Conservation (phyloP, 2,888 invertebrate genomes). For the Folsomia manolachei region DNA sequence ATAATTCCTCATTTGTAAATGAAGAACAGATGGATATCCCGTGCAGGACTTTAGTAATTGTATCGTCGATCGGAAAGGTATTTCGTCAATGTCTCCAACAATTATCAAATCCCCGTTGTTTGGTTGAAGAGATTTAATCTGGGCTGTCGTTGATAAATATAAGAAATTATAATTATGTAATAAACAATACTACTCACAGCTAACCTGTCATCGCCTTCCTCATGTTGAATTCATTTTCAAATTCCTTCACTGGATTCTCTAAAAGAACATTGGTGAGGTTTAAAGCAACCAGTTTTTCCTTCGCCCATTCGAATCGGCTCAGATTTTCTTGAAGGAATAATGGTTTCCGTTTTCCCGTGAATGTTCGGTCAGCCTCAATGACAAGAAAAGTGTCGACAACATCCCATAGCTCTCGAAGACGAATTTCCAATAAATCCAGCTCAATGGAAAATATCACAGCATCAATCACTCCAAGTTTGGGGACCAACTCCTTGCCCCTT, state of each 20-base stretch:
- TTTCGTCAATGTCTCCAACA: conserved; percentile 60
- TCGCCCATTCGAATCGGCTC: conserved; percentile 44
- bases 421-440: conserved; percentile 56
- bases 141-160: too few relatives aligned
- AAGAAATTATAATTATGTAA: too few relatives aligned
- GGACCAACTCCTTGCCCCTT: neutral
- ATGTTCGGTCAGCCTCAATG: conserved; percentile 53
- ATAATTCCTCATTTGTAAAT: conserved; percentile 29
- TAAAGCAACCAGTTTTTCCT: conserved; percentile 39
- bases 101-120: conserved; percentile 55
- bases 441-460: conserved; percentile 38
- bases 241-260: conserved; percentile 46
- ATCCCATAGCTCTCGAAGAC: conserved; percentile 62
- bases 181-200: too few relatives aligned
- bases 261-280: conserved; percentile 30
- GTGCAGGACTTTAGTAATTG: conserved; percentile 67
- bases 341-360: conserved; percentile 52
- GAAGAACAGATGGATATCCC: conserved; percentile 57
- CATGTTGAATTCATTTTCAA: conserved; percentile 51
- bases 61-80: conserved; percentile 63
- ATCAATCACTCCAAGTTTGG: conserved; percentile 25
- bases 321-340: conserved; percentile 57
- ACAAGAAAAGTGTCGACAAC: conserved; percentile 67
- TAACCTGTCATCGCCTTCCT: conserved; percentile 42
- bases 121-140: conserved; percentile 4